Evolutionary conservation across 2,888 invertebrate genomes (phyloP).

Genomic region (Eurytoma adleriae): DNA sequence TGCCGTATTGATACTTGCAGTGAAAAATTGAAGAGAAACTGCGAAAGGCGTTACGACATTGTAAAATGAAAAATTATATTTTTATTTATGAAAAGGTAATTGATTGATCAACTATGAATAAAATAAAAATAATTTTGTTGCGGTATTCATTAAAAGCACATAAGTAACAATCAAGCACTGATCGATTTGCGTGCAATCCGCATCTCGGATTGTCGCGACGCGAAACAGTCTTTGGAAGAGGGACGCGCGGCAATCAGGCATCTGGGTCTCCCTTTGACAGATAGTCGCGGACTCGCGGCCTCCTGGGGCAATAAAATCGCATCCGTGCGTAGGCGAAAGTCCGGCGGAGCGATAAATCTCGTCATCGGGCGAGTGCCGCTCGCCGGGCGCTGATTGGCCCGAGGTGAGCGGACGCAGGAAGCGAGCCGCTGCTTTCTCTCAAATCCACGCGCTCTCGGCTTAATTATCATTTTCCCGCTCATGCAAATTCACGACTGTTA

Average conservation of each 20-base stretch:
- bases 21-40: no score
- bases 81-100: no score
- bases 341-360: constrained; percentile 21
- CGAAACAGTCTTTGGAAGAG: neutral
- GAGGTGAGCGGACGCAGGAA: constrained; percentile 30
- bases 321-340: constrained; percentile 16
- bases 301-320: neutral
- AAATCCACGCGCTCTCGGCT: neutral
- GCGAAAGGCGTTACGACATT: no score
- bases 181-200: neutral
- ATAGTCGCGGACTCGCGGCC: constrained; percentile 14
- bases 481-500: constrained; percentile 24
- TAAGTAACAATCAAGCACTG: no score
- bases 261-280: constrained; percentile 21
- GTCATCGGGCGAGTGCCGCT: neutral
- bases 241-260: constrained; percentile 6
- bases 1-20: no score
- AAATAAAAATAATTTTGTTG: no score
- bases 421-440: neutral
- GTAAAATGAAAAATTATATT: no score
- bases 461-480: constrained; percentile 40
- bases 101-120: no score
- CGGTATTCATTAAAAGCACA: no score
- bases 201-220: neutral
- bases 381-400: constrained; percentile 31